Base-by-base conservation (phyloP, 2,888 invertebrate species). In the Lordiphosa fenestrarum region DNA sequence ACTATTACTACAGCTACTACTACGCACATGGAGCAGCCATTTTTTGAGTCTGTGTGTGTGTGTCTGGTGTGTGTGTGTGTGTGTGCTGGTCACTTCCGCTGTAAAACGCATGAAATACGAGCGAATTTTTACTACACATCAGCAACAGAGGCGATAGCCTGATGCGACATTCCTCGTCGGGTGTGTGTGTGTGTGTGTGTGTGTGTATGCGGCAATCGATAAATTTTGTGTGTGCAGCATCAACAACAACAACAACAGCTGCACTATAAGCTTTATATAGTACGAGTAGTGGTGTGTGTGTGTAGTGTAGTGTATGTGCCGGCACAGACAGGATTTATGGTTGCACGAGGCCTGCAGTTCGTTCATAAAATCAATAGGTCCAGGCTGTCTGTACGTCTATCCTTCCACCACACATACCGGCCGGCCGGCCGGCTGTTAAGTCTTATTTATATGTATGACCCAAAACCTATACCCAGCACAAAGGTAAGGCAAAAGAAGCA, bases 301-400 rank as follows among this genome's bases (percentile, higher is more conserved):
- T 53, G 49, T 46, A 3, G 19, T 19, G 39, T 35, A 39, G 39
- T 48, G 37, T 38, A 48, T 53, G 74, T 81, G 71, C 84, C 84
- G 74, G 77, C 78, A 56, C 66, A 69, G 82, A 77, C 84, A 84
- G 82, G 33, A 84, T 84, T 84, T 84, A 84, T 78, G 77, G 42
- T 44, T 42, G 42, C 49, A 25, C 49, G 56, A 51, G 50, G 71
- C 66, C 69, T 51, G 76, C 66, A 66, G 30, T 60, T 63, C 73
- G 76, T 76, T 76, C 84, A 80, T 76, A 77, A 77, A 84, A 77
- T 77, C 82, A 77, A 77, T 77, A 77, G 66, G 83, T 69, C 60
- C 56, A 55, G 67, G 53, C 30, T 33, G 4, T 9, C 12, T 6
- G 12, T 13, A 3, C 12, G n/a, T 12, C 12, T 7, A 6, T 40